These are phyloP conservation scores for Myathropa florea DNA, from an alignment of 2,888 invertebrate species.

Conservation along the genomic window DNA sequence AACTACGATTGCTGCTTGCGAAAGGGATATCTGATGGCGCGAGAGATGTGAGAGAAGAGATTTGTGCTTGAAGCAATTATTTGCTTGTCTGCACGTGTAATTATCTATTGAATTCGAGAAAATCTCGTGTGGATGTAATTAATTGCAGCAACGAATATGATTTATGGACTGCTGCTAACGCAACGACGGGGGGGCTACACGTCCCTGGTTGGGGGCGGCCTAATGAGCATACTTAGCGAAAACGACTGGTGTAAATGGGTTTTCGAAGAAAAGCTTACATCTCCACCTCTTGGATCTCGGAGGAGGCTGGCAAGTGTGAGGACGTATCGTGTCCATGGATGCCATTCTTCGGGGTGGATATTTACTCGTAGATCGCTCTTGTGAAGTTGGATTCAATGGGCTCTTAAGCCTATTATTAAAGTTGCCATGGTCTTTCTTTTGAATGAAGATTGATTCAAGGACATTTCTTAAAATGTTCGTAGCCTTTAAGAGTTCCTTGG, in stretches of 20 bases:
- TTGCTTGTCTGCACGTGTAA: conserved; percentile 61
- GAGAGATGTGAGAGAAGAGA: conserved; percentile 31
- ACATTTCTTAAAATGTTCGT: background rate
- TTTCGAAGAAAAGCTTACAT: background rate
- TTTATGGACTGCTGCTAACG: conserved; percentile 23
- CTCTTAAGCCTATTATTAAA: background rate
- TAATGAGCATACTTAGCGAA: conserved; percentile 6
- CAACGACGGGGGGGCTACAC: background rate
- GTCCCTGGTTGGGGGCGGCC: background rate
- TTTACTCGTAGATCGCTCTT: background rate
- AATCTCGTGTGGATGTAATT: conserved; percentile 42
- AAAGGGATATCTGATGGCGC: conserved; percentile 15
- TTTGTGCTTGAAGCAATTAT: conserved; percentile 59
- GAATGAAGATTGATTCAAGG: background rate
- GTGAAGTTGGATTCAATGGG: background rate
- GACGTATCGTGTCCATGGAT: background rate
- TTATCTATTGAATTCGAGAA: conserved; percentile 66
- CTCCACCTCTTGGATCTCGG: background rate
- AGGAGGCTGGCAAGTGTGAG: background rate
- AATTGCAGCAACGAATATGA: conserved; percentile 44
- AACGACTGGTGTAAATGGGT: background rate
- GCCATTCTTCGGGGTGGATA: background rate
- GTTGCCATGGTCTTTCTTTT: background rate
- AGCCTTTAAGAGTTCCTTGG: too few relatives aligned
- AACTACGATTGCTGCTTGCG: background rate